These are phyloP conservation scores for Sarcophaga carnaria DNA, from an alignment of 2,888 invertebrate genomes.

Conservation along the genomic window DNA sequence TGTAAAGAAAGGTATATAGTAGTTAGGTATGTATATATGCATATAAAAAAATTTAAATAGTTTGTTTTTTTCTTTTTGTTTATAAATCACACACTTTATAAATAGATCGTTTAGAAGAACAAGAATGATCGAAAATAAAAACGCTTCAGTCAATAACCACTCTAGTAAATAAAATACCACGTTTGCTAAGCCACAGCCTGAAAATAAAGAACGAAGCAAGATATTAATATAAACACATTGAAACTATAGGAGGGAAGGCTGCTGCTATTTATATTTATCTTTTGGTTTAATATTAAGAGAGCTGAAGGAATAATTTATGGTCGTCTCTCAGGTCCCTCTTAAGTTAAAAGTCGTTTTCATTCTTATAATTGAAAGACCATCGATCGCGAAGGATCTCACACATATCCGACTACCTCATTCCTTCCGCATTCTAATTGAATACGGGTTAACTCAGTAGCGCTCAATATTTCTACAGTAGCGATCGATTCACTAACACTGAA, in stretches of 20 bases:
- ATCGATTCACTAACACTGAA: too few relatives aligned
- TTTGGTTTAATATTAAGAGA: too few relatives aligned
- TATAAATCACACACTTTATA: conserved; percentile 68
- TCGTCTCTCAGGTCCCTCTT: too few relatives aligned
- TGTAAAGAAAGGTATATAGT: conserved; percentile 32
- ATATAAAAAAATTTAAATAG: conserved; percentile 55
- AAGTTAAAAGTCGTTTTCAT: too few relatives aligned
- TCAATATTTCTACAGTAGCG: too few relatives aligned
- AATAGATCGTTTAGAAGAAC: conserved; percentile 57
- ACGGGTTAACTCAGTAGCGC: too few relatives aligned
- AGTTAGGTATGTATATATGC: conserved; percentile 17
- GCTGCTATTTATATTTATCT: too few relatives aligned
- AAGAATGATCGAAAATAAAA: conserved; percentile 42
- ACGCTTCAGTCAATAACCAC: conserved; percentile 80
- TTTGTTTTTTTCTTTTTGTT: conserved; percentile 19
- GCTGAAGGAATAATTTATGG: too few relatives aligned
- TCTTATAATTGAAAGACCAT: too few relatives aligned
- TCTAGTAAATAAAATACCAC: conserved; percentile 81
- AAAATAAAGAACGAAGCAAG: conserved; percentile 72
- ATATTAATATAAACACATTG: background rate
- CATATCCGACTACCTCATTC: too few relatives aligned
- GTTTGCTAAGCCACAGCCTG: conserved; percentile 87
- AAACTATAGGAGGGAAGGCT: background rate
- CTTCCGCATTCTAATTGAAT: too few relatives aligned
- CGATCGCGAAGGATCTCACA: too few relatives aligned